These are phyloP conservation scores for Botia kubotai DNA, from an alignment of 2,797 vertebrate species.

Conservation along the genomic window DNA sequence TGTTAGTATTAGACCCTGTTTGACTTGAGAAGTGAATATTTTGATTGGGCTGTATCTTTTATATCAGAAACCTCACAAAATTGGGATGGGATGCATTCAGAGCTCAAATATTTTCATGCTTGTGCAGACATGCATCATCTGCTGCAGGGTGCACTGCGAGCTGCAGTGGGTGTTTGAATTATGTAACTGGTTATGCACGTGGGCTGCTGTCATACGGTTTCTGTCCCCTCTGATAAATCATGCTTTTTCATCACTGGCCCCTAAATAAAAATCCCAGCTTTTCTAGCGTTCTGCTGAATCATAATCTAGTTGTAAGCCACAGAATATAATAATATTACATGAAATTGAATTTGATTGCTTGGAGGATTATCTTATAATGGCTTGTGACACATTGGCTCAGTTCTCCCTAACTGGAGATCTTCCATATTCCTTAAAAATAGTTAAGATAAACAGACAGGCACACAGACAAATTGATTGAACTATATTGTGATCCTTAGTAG, in stretches of 20 bases:
- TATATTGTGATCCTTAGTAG: too few species aligned
- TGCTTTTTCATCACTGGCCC: constrained; percentile 23
- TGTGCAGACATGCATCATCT: constrained; percentile 8
- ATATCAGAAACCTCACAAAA: background rate
- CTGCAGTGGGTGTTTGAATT: constrained; percentile 26
- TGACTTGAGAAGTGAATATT: background rate
- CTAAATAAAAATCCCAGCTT: constrained; percentile 8
- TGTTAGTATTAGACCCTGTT: background rate
- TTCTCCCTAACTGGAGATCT: background rate
- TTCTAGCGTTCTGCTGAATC: constrained; percentile 22
- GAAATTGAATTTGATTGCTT: constrained; percentile 19
- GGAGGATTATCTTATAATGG: constrained; percentile 10
- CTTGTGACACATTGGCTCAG: constrained; percentile 7
- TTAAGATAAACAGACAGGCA: background rate
- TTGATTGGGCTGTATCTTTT: background rate
- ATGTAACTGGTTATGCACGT: constrained; percentile 35
- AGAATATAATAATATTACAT: constrained; percentile 19
- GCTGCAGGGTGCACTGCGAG: background rate
- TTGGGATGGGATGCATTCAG: background rate
- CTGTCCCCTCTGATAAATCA: constrained; percentile 17
- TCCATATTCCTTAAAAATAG: too few species aligned
- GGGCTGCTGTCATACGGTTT: constrained; percentile 9
- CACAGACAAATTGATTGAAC: too few species aligned
- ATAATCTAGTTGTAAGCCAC: constrained; percentile 48
- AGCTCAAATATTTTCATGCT: constrained; percentile 2